phyloP scores from a whole-genome alignment of 2,888 invertebrate genomes.

The Craniophora ligustri region DNA sequence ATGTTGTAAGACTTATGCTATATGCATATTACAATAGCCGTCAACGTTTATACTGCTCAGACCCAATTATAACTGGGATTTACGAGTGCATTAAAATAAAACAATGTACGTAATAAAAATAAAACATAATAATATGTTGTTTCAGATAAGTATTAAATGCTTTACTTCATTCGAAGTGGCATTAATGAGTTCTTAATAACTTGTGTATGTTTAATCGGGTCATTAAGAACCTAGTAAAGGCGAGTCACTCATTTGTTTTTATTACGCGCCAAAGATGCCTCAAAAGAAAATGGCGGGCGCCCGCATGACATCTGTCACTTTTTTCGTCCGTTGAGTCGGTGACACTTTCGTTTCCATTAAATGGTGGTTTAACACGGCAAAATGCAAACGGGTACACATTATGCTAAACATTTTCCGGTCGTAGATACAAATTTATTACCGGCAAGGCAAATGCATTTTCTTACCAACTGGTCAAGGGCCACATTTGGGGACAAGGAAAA shows the following conservation, averaged over 20 bases:
- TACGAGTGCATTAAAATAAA: conserved; percentile 35
- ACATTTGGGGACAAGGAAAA: conserved; percentile 20
- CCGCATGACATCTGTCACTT: conserved; percentile 75
- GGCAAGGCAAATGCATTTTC: conserved; percentile 59
- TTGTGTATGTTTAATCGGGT: conserved; percentile 19
- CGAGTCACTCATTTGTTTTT: conserved; percentile 38
- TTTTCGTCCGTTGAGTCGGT: conserved; percentile 36
- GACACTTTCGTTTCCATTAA: conserved; percentile 44
- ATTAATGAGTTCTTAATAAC: conserved; percentile 36
- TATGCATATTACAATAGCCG: conserved; percentile 32
- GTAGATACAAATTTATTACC: conserved; percentile 63
- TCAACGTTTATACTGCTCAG: conserved; percentile 36
- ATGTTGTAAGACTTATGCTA: no score
- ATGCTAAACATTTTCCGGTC: conserved; percentile 67
- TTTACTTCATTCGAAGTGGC: conserved; percentile 7
- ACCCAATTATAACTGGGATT: conserved; percentile 30
- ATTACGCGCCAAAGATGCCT: conserved; percentile 15
- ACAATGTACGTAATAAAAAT: conserved; percentile 22
- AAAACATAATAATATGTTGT: conserved; percentile 28
- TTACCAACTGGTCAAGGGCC: conserved; percentile 44
- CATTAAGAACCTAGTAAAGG: conserved; percentile 23
- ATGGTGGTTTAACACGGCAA: conserved; percentile 44
- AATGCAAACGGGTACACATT: conserved; percentile 59
- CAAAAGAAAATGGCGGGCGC: conserved; percentile 44
- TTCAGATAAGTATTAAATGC: conserved; percentile 26